A percentile compares a stretch with the other conserved stretches of the same genome.
Evolutionary conservation across 2,888 invertebrate genomes (phyloP).

Genomic region (Prenolepis imparis): DNA sequence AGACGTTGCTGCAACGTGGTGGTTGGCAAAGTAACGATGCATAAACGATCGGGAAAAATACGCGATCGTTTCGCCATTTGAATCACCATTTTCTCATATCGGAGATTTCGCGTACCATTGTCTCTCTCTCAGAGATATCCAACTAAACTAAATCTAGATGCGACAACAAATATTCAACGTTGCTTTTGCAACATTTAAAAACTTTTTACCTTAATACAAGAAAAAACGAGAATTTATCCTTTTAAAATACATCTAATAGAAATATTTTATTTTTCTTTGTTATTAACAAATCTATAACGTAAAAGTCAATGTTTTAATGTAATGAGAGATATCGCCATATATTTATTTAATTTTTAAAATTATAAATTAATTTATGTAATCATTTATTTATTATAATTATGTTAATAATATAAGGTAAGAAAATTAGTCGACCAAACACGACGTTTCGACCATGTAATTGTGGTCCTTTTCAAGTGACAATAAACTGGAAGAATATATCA

Average conservation of each 20-base stretch:
- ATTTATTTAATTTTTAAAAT: not conserved
- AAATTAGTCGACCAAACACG: no score
- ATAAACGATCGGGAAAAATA: constrained; percentile 65
- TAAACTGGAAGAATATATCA: no score
- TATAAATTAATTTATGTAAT: not conserved
- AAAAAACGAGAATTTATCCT: not conserved
- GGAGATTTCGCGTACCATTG: constrained; percentile 48
- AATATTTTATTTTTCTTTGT: not conserved
- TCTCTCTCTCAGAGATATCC: not conserved
- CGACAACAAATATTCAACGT: not conserved
- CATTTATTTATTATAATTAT: not conserved
- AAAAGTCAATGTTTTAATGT: not conserved
- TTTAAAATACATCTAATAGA: not conserved
- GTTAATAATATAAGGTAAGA: no score
- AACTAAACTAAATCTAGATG: not conserved
- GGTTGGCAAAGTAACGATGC: constrained; percentile 61
- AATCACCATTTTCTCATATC: constrained; percentile 19
- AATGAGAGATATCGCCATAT: not conserved
- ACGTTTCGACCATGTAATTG: no score
- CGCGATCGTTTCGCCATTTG: constrained; percentile 25
- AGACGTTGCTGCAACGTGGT: constrained; percentile 76
- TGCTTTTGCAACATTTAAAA: not conserved
- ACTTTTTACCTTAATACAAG: not conserved
- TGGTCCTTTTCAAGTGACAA: no score
- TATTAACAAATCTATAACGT: not conserved